These are phyloP conservation scores for Heliocidaris erythrogramma DNA, from an alignment of 35 echinoderm and acorn worm genomes.

Conservation along the genomic window DNA sequence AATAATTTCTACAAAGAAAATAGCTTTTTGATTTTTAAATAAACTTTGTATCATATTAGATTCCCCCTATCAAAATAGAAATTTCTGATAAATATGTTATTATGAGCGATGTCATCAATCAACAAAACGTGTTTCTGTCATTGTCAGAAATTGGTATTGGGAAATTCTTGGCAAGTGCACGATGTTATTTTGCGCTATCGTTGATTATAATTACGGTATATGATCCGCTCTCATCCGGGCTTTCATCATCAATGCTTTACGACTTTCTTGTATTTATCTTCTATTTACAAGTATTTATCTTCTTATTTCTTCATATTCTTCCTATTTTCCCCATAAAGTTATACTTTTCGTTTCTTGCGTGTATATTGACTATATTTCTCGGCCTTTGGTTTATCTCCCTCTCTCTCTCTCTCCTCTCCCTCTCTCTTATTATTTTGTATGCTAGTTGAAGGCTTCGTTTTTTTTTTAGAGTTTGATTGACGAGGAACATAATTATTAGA, in stretches of 20 bases:
- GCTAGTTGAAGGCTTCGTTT: background rate
- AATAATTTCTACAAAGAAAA: too few species aligned
- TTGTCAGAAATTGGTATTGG: constrained; percentile 25
- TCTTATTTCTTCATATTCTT: too few species aligned
- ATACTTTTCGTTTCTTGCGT: too few species aligned
- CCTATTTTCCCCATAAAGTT: too few species aligned
- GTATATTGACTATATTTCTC: background rate
- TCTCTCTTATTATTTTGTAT: background rate
- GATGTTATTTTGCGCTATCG: background rate
- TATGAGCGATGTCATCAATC: constrained; percentile 43
- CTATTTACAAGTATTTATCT: background rate
- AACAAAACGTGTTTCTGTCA: constrained; percentile 49
- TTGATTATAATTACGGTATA: background rate
- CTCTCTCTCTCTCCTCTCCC: background rate
- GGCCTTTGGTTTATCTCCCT: background rate
- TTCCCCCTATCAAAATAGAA: background rate
- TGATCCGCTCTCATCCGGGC: too few species aligned
- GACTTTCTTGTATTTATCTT: background rate
- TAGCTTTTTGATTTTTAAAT: too few species aligned
- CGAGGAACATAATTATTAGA: too few species aligned
- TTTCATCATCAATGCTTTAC: too few species aligned
- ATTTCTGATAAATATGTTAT: constrained; percentile 35
- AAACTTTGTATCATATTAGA: background rate
- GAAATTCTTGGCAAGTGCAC: background rate
- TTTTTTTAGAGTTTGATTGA: too few species aligned